Evolutionary conservation across 2,797 vertebrate genomes (phyloP), one percentile per base, ranked within the genome.

Genomic region (Myotis pilosus): DNA sequence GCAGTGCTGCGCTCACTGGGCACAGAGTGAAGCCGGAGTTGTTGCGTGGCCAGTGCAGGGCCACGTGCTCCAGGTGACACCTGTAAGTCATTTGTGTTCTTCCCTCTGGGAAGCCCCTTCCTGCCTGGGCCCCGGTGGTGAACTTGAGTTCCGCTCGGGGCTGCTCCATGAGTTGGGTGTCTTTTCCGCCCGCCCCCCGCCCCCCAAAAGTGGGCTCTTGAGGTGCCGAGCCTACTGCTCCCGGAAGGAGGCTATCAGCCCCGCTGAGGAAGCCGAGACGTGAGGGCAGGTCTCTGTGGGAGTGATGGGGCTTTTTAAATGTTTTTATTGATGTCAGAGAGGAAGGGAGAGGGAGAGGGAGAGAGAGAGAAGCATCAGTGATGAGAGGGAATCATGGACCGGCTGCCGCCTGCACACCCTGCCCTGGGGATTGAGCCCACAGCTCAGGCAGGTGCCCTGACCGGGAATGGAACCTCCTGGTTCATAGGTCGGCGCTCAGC

Each of bases 1-100:
- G 0, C 23, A 0, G 0, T 4, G 4, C 22, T 1, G 6, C 53
- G 81, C 36, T 38, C 36, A 6, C 23, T 23, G 6, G 30, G 53
- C 9, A 19, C 25, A 1, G 20, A 4, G 30, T 10, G 16, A 17
- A 33, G 17, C 72, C 1, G 8, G 38, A 3, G 44, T 3, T 5
- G 13, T 11, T 11, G 57, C 11, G 2, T 30, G 30, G 60, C 60
- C 60, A 16, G 28, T 8, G 60, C 28, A n/a, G 62, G 15, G 15
- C 6, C 17, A 20, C 3, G n/a, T 38, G 30, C 38, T 51, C n/a
- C 38, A 3, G 3, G 68, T 16, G 13, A 12, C 17, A 1, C 28
- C 0, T 30, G 10, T 28, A 23, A 57, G 60, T 41, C 33, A 0
- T 8, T 4, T 7, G 1, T 38, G n/a, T 53, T 22, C 60, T 66